A percentile compares a stretch with the other conserved stretches of the same genome.
These are phyloP conservation scores for Myotis planiceps DNA, from an alignment of 2,797 vertebrate species.

Conservation along the genomic window DNA sequence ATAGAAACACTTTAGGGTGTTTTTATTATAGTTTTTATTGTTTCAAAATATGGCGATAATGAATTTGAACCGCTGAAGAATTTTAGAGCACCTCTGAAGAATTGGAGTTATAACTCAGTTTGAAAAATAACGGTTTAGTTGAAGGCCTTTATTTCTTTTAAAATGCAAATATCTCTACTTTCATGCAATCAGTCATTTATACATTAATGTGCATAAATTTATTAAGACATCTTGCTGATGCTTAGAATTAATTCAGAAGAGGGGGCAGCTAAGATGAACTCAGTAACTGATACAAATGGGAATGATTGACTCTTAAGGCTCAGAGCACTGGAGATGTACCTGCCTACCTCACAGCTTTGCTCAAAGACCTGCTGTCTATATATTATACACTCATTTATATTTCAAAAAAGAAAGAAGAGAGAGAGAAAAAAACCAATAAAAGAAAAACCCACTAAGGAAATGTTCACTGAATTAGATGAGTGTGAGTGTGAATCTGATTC, in stretches of 20 bases:
- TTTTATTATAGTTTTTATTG: neutral
- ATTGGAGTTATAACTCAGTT: constrained; percentile 59
- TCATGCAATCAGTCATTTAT: constrained; percentile 72
- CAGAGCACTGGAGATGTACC: neutral
- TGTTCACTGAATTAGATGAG: neutral
- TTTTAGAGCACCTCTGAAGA: constrained; percentile 52
- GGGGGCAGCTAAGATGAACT: constrained; percentile 34
- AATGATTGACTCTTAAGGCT: neutral
- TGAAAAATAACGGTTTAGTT: constrained; percentile 74
- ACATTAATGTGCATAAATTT: constrained; percentile 69
- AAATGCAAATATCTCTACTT: constrained; percentile 72
- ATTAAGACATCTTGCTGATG: constrained; percentile 65
- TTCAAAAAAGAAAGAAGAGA: neutral
- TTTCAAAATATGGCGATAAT: neutral
- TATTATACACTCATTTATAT: neutral
- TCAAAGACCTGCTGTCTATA: neutral
- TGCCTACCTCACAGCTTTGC: neutral
- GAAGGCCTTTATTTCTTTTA: constrained; percentile 70
- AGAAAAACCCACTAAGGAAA: neutral
- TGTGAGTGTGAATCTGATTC: neutral
- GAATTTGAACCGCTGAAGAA: neutral
- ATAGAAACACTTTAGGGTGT: neutral
- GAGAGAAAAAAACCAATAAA: neutral
- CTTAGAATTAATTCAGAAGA: constrained; percentile 61
- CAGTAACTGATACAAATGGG: neutral